These are phyloP conservation scores for Macrochelys suwanniensis DNA, from an alignment of 2,797 vertebrate species.

Conservation along the genomic window DNA sequence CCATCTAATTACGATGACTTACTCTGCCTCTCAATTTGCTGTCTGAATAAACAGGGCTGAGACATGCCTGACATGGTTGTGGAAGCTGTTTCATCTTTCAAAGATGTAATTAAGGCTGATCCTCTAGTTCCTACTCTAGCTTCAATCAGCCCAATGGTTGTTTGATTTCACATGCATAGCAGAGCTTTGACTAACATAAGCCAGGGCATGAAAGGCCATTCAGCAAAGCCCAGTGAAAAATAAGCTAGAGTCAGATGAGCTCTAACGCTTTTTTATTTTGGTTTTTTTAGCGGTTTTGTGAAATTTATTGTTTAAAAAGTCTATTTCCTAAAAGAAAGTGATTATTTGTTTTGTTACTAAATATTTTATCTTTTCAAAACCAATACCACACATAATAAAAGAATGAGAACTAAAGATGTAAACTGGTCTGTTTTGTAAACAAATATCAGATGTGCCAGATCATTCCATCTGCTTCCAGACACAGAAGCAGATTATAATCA, in stretches of 20 bases:
- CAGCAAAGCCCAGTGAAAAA: neutral
- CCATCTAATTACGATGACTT: conserved; percentile 32
- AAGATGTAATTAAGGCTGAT: neutral
- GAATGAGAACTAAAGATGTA: neutral
- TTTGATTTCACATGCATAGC: neutral
- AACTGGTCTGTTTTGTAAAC: neutral
- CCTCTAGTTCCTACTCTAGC: neutral
- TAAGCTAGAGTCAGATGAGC: neutral
- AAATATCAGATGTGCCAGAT: neutral
- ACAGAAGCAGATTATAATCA: neutral
- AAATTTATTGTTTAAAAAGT: neutral
- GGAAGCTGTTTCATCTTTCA: conserved; percentile 13
- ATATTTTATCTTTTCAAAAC: conserved; percentile 11
- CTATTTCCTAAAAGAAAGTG: neutral
- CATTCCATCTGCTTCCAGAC: neutral
- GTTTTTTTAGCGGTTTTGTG: neutral
- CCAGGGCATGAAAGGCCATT: neutral
- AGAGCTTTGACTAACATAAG: neutral
- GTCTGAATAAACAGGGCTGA: conserved; percentile 16
- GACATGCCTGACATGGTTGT: conserved; percentile 6
- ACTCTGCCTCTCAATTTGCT: conserved; percentile 20
- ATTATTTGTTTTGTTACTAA: neutral
- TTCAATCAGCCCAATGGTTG: neutral
- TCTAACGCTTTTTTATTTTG: neutral
- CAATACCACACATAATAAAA: neutral